These are phyloP conservation scores for Varanus salvator DNA, from an alignment of 2,113 vertebrate species.

Conservation along the genomic window DNA sequence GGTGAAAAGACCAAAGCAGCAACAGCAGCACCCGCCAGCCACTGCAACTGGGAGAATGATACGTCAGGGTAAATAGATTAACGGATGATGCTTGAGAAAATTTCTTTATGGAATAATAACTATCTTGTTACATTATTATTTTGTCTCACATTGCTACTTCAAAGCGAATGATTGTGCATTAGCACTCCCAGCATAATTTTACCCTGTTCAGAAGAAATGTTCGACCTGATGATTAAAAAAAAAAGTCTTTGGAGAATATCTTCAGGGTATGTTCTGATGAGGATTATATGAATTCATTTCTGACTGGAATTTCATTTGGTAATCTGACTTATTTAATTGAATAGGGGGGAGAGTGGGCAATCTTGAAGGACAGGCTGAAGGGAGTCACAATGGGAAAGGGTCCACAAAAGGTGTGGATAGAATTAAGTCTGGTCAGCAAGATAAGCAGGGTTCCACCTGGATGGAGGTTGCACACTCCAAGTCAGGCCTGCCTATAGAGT, in stretches of 20 bases:
- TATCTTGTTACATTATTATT: background rate
- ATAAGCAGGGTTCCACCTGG: background rate
- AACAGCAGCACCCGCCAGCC: slow-evolving; percentile 10
- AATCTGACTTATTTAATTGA: slow-evolving; percentile 3
- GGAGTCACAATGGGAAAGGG: background rate
- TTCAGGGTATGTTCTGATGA: background rate
- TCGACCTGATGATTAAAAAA: background rate
- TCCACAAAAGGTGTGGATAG: background rate
- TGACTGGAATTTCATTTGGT: slow-evolving; percentile 4
- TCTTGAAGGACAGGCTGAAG: background rate
- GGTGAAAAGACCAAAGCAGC: slow-evolving; percentile 43
- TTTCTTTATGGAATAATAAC: background rate
- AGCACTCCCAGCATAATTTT: background rate
- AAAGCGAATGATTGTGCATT: background rate
- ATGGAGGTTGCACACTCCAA: background rate
- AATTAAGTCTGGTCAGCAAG: background rate
- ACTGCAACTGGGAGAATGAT: slow-evolving; percentile 2
- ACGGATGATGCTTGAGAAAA: background rate
- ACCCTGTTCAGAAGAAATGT: background rate
- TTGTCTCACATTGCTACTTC: background rate
- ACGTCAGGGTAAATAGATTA: slow-evolving; percentile 35
- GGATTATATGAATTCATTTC: slow-evolving; percentile 3
- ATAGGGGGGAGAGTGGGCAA: background rate
- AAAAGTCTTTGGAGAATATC: background rate
- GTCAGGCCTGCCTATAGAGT: background rate